Evolutionary conservation across 2,797 vertebrate genomes (phyloP).

Genomic region (Chromobotia macracanthus): DNA sequence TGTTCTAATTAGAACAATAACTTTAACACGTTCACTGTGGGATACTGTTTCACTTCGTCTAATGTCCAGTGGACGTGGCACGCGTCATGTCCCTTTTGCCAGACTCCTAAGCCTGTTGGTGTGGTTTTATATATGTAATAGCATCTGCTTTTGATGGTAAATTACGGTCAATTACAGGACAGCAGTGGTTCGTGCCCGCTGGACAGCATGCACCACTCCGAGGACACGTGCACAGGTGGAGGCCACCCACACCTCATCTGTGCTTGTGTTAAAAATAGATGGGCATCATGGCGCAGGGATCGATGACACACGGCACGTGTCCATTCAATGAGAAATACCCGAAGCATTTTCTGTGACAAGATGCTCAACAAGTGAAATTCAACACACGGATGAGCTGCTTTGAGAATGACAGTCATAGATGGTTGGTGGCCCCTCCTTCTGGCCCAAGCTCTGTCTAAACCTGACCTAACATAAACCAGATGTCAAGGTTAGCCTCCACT

Average conservation of each 20-base stretch:
- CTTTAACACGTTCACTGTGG: constrained; percentile 65
- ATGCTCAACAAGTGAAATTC: constrained; percentile 70
- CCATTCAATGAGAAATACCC: constrained; percentile 67
- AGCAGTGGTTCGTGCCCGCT: constrained; percentile 38
- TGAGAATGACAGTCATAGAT: constrained; percentile 65
- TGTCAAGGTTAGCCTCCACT: constrained; percentile 72
- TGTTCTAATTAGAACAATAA: constrained; percentile 74
- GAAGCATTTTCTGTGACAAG: constrained; percentile 63
- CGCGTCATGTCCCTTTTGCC: constrained; percentile 64
- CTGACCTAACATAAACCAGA: constrained; percentile 71
- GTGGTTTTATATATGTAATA: constrained; percentile 75
- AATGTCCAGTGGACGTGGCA: constrained; percentile 62
- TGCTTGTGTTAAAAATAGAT: constrained; percentile 79
- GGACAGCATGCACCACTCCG: constrained; percentile 43
- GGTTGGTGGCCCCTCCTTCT: constrained; percentile 66
- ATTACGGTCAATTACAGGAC: constrained; percentile 6
- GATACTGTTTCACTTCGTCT: constrained; percentile 69
- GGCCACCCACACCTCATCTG: constrained; percentile 72
- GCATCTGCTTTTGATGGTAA: constrained; percentile 14
- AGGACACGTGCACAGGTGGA: constrained; percentile 53
- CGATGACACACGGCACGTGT: constrained; percentile 71
- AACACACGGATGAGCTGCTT: constrained; percentile 77
- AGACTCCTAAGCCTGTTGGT: constrained; percentile 57
- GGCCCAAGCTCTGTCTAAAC: constrained; percentile 56
- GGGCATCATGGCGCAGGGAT: constrained; percentile 69